Evolutionary conservation across 2,113 vertebrate species (phyloP), one percentile per base, ranked within the genome.

Genomic region (Desmodus rotundus): DNA sequence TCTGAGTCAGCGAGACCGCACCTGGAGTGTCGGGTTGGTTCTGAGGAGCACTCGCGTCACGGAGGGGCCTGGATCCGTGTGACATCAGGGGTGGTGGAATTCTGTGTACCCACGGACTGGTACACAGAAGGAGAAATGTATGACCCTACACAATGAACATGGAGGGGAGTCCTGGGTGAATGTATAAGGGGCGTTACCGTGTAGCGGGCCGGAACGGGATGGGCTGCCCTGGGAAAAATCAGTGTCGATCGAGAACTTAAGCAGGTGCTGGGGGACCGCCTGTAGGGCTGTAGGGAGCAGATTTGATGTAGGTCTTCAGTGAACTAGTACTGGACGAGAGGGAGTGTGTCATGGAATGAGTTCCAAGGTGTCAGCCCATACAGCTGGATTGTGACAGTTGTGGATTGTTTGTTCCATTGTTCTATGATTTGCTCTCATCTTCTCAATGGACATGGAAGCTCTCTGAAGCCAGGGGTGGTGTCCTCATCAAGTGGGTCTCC

Each of bases 331-430:
- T 38, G 28, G 7, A 61, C 6, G 43, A 61, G 33, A 54, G 20
- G 4, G 22, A 56, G 7, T 45, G 5, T 8, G 28, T 4, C 67
- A 9, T 36, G 28, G 5, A 14, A 1, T 3, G 15, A 70, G 20
- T 17, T 12, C 26, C 19, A 52, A 13, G 19, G 4, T 4, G 26
- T 28, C 61, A 16, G 13, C 7, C 16, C 43, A 16, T 11, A 16
- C 0, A n/a, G 7, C 1, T 1, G 28, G 36, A 15, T 15, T 31
- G 15, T 22, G 12, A 5, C 33, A 31, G 45, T 15, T 28, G 3
- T 38, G 5, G 65, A 45, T 47, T 10, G 24, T n/a, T 56, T 5
- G 26, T 54, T 80, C 10, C 43, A 33, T 77, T 82, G 84, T 74
- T 67, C 28, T 15, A 19, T 33, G 4, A 68, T 43, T 33, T 61